These are phyloP conservation scores for Myotis planiceps DNA, from an alignment of 2,797 vertebrate genomes.

Conservation along the genomic window DNA sequence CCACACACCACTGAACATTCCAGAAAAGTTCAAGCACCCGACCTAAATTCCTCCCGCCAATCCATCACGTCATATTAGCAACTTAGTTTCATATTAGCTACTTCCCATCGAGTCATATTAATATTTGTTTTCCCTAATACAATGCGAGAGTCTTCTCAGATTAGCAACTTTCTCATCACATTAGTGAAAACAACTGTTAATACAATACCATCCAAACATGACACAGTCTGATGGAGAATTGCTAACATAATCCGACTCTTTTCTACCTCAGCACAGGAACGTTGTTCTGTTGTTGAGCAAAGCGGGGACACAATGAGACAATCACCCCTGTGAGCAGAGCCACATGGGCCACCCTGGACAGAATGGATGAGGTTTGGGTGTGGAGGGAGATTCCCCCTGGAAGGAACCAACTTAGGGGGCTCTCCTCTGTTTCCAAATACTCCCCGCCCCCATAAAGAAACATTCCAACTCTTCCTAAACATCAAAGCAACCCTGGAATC, in stretches of 20 bases:
- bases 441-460: neutral
- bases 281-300: slow-evolving; percentile 46
- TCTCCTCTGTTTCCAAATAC: neutral
- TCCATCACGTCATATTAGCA: slow-evolving; percentile 86
- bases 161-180: slow-evolving; percentile 89
- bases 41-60: slow-evolving; percentile 76
- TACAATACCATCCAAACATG: slow-evolving; percentile 80
- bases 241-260: slow-evolving; percentile 83
- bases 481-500: neutral
- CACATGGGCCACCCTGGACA: accelerated
- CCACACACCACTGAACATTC: slow-evolving; percentile 60
- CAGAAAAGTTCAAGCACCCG: slow-evolving; percentile 79
- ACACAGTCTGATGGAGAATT: slow-evolving; percentile 82
- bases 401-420: neutral
- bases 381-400: neutral
- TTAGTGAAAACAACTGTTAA: slow-evolving; percentile 86
- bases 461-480: neutral
- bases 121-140: slow-evolving; percentile 88
- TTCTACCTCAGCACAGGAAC: slow-evolving; percentile 57
- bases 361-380: neutral
- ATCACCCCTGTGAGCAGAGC: accelerated
- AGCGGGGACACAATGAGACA: slow-evolving; percentile 24
- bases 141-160: slow-evolving; percentile 86
- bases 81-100: slow-evolving; percentile 83
- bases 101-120: slow-evolving; percentile 86